Evolutionary conservation across 2,113 vertebrate genomes (phyloP).

Genomic region (Beaufortia kweichowensis): DNA sequence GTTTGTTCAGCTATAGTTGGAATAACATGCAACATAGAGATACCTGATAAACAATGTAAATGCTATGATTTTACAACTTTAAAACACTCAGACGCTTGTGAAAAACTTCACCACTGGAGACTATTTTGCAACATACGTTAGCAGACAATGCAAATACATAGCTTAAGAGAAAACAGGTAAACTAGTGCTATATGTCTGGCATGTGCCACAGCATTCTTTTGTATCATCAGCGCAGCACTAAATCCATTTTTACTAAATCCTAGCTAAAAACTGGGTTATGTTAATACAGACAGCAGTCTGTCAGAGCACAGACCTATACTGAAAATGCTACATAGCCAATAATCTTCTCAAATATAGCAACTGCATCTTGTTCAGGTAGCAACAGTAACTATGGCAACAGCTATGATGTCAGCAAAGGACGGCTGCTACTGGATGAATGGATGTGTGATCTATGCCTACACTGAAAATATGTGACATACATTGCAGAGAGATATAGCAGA

Average conservation of each 20-base stretch:
- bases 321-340: conserved; percentile 53
- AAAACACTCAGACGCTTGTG: conserved; percentile 15
- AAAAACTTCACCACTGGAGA: not conserved
- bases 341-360: conserved; percentile 61
- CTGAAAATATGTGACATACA: conserved; percentile 18
- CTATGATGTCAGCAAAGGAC: conserved; percentile 66
- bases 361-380: conserved; percentile 60
- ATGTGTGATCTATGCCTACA: conserved; percentile 45
- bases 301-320: conserved; percentile 17
- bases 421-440: conserved; percentile 63
- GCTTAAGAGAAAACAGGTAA: not conserved
- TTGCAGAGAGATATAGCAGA: not conserved
- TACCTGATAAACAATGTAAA: not conserved
- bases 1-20: too few species aligned
- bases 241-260: too few species aligned
- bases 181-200: too few species aligned
- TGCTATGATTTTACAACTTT: not conserved
- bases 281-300: not conserved
- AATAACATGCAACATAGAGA: not conserved
- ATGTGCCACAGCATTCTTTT: too few species aligned
- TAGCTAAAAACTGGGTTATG: not conserved
- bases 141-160: too few species aligned
- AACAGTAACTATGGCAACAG: conserved; percentile 77
- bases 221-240: not conserved
- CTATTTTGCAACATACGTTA: not conserved